These are phyloP conservation scores for Cichladusa arquata DNA, from an alignment of 2,113 vertebrate species.

Conservation along the genomic window DNA sequence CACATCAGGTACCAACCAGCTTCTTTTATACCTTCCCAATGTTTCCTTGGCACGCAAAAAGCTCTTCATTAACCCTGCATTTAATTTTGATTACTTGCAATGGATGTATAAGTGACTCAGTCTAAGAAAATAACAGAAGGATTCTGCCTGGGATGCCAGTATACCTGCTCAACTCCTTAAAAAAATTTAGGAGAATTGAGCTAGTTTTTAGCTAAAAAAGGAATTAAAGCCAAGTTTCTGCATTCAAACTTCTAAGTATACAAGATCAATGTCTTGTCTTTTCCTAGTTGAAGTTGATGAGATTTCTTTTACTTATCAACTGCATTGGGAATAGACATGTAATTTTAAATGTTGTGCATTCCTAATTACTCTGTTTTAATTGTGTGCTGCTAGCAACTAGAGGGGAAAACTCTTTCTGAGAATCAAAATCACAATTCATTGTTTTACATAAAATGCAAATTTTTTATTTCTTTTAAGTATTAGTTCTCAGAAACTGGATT, in stretches of 20 bases:
- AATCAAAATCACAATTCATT: neutral
- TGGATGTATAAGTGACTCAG: constrained; percentile 71
- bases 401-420: neutral
- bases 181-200: neutral
- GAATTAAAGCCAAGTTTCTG: neutral
- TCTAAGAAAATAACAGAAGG: constrained; percentile 63
- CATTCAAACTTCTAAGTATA: neutral
- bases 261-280: neutral
- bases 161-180: neutral
- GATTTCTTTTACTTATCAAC: neutral
- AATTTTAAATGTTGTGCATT: constrained; percentile 49
- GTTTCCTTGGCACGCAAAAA: constrained; percentile 74
- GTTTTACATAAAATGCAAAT: neutral
- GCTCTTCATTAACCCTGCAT: constrained; percentile 74
- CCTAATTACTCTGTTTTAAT: neutral
- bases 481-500: neutral
- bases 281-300: neutral
- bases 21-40: constrained; percentile 71
- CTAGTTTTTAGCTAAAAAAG: neutral
- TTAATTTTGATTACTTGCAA: constrained; percentile 77
- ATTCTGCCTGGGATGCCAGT: constrained; percentile 45
- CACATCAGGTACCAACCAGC: constrained; percentile 84
- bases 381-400: neutral
- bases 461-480: neutral
- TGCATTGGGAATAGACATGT: neutral